Evolutionary conservation across 92 coral and sea anemone genomes (phyloP).

Genomic region (Parazoanthus atlanticus): DNA sequence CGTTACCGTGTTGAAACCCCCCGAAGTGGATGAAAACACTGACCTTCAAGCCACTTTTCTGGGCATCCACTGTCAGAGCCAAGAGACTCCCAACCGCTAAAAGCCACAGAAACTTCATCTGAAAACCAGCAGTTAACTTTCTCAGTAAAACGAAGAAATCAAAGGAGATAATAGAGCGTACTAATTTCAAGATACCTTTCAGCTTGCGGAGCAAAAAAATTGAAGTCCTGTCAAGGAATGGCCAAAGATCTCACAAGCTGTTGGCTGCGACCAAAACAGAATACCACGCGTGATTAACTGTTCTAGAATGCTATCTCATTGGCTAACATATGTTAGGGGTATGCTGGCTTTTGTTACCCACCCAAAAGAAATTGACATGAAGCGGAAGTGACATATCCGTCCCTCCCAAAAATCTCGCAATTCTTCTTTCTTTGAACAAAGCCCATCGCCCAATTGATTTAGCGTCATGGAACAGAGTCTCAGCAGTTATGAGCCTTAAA

Average conservation of each 20-base stretch:
- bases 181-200: slow-evolving; percentile 16
- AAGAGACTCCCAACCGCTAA: slow-evolving; percentile 40
- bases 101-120: slow-evolving; percentile 57
- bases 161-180: neutral
- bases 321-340: slow-evolving; percentile 1
- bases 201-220: slow-evolving; percentile 11
- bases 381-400: slow-evolving; percentile 33
- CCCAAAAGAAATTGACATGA: slow-evolving; percentile 20
- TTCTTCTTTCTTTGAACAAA: neutral
- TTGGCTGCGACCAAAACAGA: slow-evolving; percentile 16
- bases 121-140: neutral
- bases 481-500: no score
- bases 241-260: neutral
- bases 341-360: slow-evolving; percentile 35
- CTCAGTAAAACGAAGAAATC: neutral
- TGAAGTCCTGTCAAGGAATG: slow-evolving; percentile 36
- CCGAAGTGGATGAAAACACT: neutral
- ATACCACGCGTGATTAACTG: slow-evolving; percentile 25
- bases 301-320: slow-evolving; percentile 12
- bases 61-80: slow-evolving; percentile 50
- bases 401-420: slow-evolving; percentile 31
- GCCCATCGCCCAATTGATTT: no score
- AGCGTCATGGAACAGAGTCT: neutral
- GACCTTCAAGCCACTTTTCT: slow-evolving; percentile 46
- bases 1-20: neutral